phyloP scores from a whole-genome alignment of 2,797 vertebrate species.

The Enteromius thamalakanensis region DNA sequence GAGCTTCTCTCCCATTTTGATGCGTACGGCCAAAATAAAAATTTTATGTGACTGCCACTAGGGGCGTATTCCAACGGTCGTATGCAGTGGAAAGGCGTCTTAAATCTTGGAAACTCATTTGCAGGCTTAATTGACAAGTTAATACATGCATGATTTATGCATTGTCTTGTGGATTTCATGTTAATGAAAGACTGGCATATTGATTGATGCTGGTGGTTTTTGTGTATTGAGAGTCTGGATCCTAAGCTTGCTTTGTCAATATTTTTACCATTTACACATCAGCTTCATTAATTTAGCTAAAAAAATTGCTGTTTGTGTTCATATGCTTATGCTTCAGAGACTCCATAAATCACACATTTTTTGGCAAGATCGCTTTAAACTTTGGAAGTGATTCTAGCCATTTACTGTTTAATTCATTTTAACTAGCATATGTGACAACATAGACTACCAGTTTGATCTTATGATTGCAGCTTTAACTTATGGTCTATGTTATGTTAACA shows the following conservation, averaged over 20 bases:
- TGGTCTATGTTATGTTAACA: neutral
- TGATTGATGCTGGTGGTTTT: slow-evolving; percentile 60
- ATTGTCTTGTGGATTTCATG: slow-evolving; percentile 55
- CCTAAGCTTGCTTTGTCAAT: slow-evolving; percentile 52
- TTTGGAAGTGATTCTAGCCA: neutral
- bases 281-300: slow-evolving; percentile 31
- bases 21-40: neutral
- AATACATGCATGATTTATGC: slow-evolving; percentile 52
- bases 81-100: no score
- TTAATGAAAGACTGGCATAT: slow-evolving; percentile 64
- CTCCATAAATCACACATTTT: neutral
- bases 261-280: slow-evolving; percentile 49
- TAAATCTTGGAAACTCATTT: slow-evolving; percentile 50
- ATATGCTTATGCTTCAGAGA: neutral
- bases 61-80: no score
- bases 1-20: no score
- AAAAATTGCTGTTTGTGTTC: neutral
- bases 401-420: neutral
- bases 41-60: neutral
- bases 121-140: slow-evolving; percentile 54
- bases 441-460: neutral
- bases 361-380: neutral
- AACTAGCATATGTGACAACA: neutral
- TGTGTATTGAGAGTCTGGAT: slow-evolving; percentile 37
- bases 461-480: neutral